A percentile compares a stretch with the other conserved stretches of the same genome.
phyloP scores from a whole-genome alignment of 2,888 invertebrate species.

The Timema podura region DNA sequence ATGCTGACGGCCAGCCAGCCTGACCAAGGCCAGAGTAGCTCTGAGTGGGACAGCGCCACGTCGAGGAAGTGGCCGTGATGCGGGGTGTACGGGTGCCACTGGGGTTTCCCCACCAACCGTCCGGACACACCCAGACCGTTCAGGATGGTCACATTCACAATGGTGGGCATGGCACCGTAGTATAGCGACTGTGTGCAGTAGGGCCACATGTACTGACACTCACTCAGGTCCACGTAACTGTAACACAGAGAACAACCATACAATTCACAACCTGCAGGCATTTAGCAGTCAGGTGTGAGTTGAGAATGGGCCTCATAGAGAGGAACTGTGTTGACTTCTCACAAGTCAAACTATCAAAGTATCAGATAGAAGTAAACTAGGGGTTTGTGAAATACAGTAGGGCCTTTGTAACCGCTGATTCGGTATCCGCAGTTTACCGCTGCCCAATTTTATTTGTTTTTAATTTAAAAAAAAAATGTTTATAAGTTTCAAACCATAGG shows the following conservation, averaged over 20 bases:
- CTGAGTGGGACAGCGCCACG: conserved; percentile 66
- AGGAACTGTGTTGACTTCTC: no score
- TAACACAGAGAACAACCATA: conserved; percentile 42
- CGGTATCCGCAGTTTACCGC: no score
- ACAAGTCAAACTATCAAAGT: no score
- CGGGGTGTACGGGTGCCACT: conserved; percentile 86
- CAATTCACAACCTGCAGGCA: no score
- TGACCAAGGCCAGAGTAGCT: conserved; percentile 93
- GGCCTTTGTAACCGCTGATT: no score
- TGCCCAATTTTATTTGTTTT: no score
- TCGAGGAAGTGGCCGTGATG: conserved; percentile 76
- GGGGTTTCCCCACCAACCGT: conserved; percentile 63
- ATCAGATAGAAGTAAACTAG: no score
- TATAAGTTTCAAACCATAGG: no score
- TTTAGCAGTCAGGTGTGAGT: no score
- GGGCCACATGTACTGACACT: conserved; percentile 98
- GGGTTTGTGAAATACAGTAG: no score
- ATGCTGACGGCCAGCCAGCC: conserved; percentile 87
- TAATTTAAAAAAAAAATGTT: no score
- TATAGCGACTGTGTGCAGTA: conserved; percentile 95
- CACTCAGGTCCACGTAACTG: conserved; percentile 89
- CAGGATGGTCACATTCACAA: conserved; percentile 89
- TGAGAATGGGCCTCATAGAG: no score
- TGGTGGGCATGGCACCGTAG: conserved; percentile 78
- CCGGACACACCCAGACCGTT: conserved; percentile 93